Conservation (phyloP, 1,140 invertebrate species). For the Drosophila pallidifrons region DNA sequence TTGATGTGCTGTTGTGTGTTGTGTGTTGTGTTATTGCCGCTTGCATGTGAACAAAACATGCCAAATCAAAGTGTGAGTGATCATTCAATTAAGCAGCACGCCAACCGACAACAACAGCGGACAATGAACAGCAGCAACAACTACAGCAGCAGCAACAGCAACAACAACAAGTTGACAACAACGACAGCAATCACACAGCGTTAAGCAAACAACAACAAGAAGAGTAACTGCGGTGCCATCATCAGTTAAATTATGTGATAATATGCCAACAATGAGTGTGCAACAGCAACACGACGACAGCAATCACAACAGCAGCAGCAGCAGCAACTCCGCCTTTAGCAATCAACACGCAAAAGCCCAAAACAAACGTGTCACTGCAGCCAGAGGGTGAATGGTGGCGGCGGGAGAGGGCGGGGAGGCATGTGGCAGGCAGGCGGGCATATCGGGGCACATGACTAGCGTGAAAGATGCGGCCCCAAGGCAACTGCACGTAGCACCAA, state of each 20-base stretch:
- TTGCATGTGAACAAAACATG: constrained; percentile 64
- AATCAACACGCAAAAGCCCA: constrained; percentile 80
- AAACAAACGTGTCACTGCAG: constrained; percentile 70
- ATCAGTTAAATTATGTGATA: constrained; percentile 83
- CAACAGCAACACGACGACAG: constrained; percentile 58
- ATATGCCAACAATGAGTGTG: constrained; percentile 83
- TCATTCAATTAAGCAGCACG: constrained; percentile 81
- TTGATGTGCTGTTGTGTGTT: neutral
- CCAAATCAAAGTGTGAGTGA: constrained; percentile 82
- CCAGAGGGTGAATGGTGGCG: constrained; percentile 8
- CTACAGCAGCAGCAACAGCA: constrained; percentile 25
- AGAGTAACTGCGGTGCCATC: constrained; percentile 60
- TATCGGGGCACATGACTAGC: constrained; percentile 35
- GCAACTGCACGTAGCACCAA: constrained; percentile 51
- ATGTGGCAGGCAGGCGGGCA: constrained; percentile 5
- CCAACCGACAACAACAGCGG: constrained; percentile 45
- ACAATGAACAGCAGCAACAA: constrained; percentile 15
- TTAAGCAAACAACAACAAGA: constrained; percentile 47
- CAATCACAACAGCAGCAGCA: constrained; percentile 22
- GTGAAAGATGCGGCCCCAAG: constrained; percentile 49
- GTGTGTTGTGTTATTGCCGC: constrained; percentile 13
- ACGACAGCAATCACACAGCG: constrained; percentile 59
- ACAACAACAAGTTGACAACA: constrained; percentile 33
- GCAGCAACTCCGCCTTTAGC: constrained; percentile 55
- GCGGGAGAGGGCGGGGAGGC: constrained; percentile 1